Evolutionary conservation across 2,888 invertebrate genomes (phyloP), one percentile per base, ranked within the genome.

Genomic region (Agrochola macilenta): DNA sequence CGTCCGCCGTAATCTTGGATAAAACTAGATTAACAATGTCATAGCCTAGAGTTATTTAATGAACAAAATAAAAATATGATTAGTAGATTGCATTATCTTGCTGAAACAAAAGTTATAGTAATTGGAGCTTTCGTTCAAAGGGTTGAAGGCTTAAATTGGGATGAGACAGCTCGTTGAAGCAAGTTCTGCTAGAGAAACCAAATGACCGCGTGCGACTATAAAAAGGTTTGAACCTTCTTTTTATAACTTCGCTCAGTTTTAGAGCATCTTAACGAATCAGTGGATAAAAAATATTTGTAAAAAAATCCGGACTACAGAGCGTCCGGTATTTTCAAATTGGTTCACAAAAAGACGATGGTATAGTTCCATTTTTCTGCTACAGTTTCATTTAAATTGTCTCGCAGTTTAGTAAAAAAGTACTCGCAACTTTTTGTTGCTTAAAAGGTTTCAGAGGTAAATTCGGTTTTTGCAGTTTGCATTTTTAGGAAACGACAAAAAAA

Each of bases 231-330:
- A 64, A 82, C 14, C 68, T 69, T 78, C 78, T 85, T 89, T 88
- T 90, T 90, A 79, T 84, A 72, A 75, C 60, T 60, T 74, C 74
- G 80, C 70, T 83, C 80, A 87, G 89, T 90, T 89, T 90, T 88
- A 88, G 86, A 89, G 83, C 83, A 83, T 92, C 90, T 91, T 93
- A 90, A 91, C 89, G 89, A 90, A 90, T 87, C 83, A 65, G 69
- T 74, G 73, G 76, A 77, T 76, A 86, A 88, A 88, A 87, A 81
- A 69, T 78, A 52, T 54, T 61, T 54, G 63, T 79, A 78, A 84
- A 85, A 86, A 83, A 65, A 63, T 74, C 65, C 43, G 23, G 58
- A 54, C 80, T 52, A 39, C 63, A 74, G 66, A 35, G 68, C 72
- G 78, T 76, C 76, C 76, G 74, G 69, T 83, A 74, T 81, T 78